Base-by-base conservation (phyloP, 2,888 invertebrate genomes). In the Sarcophaga carnaria region DNA sequence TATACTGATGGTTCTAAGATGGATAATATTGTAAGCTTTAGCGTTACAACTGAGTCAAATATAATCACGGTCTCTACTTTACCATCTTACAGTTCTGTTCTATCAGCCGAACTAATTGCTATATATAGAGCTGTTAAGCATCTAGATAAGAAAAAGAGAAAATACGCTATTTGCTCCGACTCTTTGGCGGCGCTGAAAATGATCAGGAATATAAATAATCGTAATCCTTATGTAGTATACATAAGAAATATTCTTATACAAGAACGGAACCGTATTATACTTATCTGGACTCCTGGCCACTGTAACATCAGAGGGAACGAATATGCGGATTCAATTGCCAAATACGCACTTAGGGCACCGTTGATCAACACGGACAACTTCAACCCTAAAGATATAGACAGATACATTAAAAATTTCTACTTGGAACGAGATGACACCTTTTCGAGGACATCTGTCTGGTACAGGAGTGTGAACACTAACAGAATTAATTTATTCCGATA, bases 1-100 rank as follows among this genome's bases (percentile, higher is more conserved):
- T 76, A 62, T 49, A 76, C 76, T 3, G 66, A 76, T 49, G 76
- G 76, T 2, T 66, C 76, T 5, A 75, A 75, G 45, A 0, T 3
- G 3, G 17, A 63, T 3, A 47, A 75, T 22, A 3, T 11, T 5
- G 47, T 47, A 37, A 63, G 75, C 47, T 75, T 20, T 14, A 45
- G 49, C n/a, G 20, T 63, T 17, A 64, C 64, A 12, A 25, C 64
- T 12, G 60, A 60, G 2, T 20, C 8, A 2, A 20, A 60, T 17
- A 20, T 60, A n/a, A 60, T 60, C 14, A 60, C 17, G 20, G 8
- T 8, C 8, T 17, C 60, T 8, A 60, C 20, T 6, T 60, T 60
- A n/a, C n/a, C n/a, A 12, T 8, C 60, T n/a, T n/a, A 60, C 60
- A 60, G 60, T n/a, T 67, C 67, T 5, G 45, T 67, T 14, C 47